phyloP scores from a whole-genome alignment of 2,797 vertebrate genomes.

The Kryptopterus vitreolus region DNA sequence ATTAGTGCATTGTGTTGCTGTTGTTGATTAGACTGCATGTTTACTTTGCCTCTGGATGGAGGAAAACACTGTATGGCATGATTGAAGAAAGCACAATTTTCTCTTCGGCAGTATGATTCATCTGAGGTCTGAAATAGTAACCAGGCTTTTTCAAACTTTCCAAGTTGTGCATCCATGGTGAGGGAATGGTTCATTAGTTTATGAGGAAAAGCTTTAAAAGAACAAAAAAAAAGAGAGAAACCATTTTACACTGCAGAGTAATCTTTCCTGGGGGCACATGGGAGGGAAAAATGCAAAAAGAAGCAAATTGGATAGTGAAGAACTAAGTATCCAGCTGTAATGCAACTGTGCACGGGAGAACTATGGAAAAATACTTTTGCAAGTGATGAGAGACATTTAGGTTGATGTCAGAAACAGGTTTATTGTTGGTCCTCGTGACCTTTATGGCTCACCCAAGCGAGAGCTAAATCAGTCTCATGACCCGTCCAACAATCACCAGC shows the following conservation, averaged over 20 bases:
- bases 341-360: not conserved
- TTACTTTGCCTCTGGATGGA: slow-evolving; percentile 14
- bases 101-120: slow-evolving; percentile 28
- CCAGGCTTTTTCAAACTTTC: slow-evolving; percentile 25
- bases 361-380: not conserved
- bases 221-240: not conserved
- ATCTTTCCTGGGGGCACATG: not conserved
- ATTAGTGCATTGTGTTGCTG: slow-evolving; percentile 31
- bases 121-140: not conserved
- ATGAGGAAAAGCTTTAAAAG: not conserved
- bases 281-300: not conserved
- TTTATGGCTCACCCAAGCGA: not conserved
- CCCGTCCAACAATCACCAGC: not conserved
- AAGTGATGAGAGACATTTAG: not conserved
- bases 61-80: slow-evolving; percentile 16
- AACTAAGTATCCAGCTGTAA: not conserved
- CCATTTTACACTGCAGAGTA: slow-evolving; percentile 7
- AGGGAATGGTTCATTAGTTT: slow-evolving; percentile 9
- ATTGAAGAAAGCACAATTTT: slow-evolving; percentile 13
- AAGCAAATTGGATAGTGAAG: not conserved
- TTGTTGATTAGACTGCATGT: slow-evolving; percentile 11
- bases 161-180: not conserved
- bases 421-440: slow-evolving; percentile 6
- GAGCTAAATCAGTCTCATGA: not conserved
- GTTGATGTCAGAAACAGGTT: not conserved